Base-by-base conservation (phyloP, 2,888 invertebrate genomes). In the Polydrusus cervinus region DNA sequence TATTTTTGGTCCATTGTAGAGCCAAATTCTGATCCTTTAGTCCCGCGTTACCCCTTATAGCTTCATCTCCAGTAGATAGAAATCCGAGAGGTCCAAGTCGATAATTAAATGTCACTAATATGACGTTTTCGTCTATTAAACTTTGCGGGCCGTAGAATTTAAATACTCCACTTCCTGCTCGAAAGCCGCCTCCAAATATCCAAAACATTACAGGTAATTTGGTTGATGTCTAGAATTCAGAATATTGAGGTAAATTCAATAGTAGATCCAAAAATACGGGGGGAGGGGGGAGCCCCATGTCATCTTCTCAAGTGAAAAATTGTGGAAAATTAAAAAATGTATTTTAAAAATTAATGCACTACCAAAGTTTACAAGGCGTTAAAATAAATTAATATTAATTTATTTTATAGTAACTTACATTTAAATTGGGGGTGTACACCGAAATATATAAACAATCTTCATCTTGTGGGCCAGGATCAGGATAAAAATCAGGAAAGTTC, bases 81-180 rank as follows among this genome's bases (percentile, higher is more conserved):
- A 74, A 74, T 10, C 74, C 74, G 16, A 74, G 65, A 61, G 72
- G 66, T 20, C 66, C 72, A 40, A 66, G 71, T 60, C 85, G 78
- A 67, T 85, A 85, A 69, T 85, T 85, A 34, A 84, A 79, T 10
- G 82, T 82, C 3, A 84, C 84, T 8, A 85, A 75, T 0, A 85
- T 71, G 14, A 85, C 81, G 43, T 80, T 81, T 65, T 83, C 80
- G 65, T 83, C 80, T 7, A 85, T 71, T 10, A 85, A 74, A 65
- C 81, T 83, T 69, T 85, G 83, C 9, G 85, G 84, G 0, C 84
- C 85, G 72, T 83, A 89, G 0, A 87, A 86, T 0, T 86, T 78
- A 18, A 88, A 86, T 13, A 84, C 84, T 30, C 81, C 80, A 57
- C 78, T 79, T 0, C 85, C 85, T 25, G 75, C 77, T 43, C 83